Conservation (phyloP, 2,888 invertebrate species). For the Lomographa bimaculata region DNA sequence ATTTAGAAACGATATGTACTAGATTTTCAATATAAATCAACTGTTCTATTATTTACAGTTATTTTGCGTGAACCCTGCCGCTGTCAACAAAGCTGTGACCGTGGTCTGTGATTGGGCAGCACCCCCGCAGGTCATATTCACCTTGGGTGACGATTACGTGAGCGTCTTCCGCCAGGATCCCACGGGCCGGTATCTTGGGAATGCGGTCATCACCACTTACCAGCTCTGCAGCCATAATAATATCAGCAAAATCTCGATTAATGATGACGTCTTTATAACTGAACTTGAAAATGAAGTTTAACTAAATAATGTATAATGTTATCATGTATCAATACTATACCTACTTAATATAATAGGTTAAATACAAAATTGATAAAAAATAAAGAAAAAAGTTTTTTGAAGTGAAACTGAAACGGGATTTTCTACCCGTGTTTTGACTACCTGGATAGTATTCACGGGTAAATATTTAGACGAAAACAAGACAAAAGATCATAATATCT, state of each 20-base stretch:
- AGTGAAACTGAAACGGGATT: too few relatives aligned
- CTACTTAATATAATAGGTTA: too few relatives aligned
- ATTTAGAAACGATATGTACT: too few relatives aligned
- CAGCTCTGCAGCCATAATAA: conserved; percentile 61
- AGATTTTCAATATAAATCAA: too few relatives aligned
- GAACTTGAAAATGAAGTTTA: conserved; percentile 1
- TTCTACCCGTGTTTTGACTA: too few relatives aligned
- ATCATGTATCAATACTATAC: too few relatives aligned
- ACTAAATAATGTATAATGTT: too few relatives aligned
- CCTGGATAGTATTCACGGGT: too few relatives aligned
- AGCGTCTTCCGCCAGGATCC: conserved; percentile 67
- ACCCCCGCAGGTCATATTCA: conserved; percentile 66
- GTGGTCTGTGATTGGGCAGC: conserved; percentile 70
- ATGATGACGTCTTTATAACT: conserved; percentile 13
- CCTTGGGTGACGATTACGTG: conserved; percentile 65
- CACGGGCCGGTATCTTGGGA: conserved; percentile 54
- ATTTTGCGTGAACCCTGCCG: conserved; percentile 61
- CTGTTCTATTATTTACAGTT: conserved; percentile 59
- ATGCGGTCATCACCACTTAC: conserved; percentile 64
- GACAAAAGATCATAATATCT: too few relatives aligned
- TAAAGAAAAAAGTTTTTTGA: too few relatives aligned
- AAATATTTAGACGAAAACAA: too few relatives aligned
- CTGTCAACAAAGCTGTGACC: conserved; percentile 59
- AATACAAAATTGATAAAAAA: too few relatives aligned
- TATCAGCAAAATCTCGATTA: conserved; percentile 14